A percentile compares a stretch with the other conserved stretches of the same genome.
Evolutionary conservation across 2,888 invertebrate species (phyloP).

Genomic region (Andrena trimmerana): DNA sequence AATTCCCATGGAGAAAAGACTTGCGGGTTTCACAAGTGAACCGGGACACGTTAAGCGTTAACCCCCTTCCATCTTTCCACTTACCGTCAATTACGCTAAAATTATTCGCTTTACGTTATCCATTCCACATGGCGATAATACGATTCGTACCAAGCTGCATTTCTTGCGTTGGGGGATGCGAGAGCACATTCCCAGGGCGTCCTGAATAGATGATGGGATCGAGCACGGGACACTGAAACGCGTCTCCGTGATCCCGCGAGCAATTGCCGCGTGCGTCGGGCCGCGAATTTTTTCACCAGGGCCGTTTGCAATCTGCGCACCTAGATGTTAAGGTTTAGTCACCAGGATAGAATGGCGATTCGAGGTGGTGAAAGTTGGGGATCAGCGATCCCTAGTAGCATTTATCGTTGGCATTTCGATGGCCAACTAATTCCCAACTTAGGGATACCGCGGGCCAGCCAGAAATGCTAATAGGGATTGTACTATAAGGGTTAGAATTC

Average conservation of each 20-base stretch:
- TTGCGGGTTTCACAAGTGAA: constrained; percentile 1
- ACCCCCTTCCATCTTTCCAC: background rate
- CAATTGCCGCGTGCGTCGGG: constrained; percentile 23
- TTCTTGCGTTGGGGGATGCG: constrained; percentile 24
- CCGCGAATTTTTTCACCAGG: constrained; percentile 35
- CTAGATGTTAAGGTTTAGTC: constrained; percentile 60
- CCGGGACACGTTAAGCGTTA: background rate
- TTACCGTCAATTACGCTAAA: background rate
- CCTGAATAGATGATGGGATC: constrained; percentile 14
- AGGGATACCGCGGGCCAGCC: no score
- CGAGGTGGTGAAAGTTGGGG: background rate
- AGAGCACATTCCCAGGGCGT: constrained; percentile 19
- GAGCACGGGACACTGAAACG: background rate
- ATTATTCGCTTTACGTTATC: constrained; percentile 24
- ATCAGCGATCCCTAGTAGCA: background rate
- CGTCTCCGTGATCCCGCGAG: background rate
- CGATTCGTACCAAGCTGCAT: constrained; percentile 43
- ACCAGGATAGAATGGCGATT: constrained; percentile 23
- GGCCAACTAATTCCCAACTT: no score
- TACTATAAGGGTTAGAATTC: background rate
- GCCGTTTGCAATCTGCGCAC: constrained; percentile 65
- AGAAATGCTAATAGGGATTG: background rate
- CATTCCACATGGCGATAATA: constrained; percentile 42
- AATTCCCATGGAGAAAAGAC: constrained; percentile 14
- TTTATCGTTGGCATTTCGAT: no score